Evolutionary conservation across 2,888 invertebrate species (phyloP), one percentile per base, ranked within the genome.

Genomic region (Caenorhabditis doughertyi): DNA sequence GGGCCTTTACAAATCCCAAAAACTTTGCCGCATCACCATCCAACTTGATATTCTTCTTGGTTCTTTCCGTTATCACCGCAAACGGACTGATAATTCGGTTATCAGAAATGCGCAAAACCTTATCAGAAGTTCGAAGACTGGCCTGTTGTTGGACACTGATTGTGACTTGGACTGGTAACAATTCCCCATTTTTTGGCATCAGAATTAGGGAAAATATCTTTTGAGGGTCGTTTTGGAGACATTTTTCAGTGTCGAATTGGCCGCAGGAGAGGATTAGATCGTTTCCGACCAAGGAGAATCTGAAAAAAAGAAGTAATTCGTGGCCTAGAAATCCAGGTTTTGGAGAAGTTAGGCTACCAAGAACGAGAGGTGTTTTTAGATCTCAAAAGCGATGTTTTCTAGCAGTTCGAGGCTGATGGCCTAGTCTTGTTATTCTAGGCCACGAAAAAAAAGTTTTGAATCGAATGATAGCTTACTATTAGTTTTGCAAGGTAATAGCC

Each of bases 41-140:
- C 21, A 82, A 25, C 42, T 39, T 44, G 16, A 77, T 67, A 3
- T 13, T 27, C 42, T 70, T 74, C 25, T 35, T 3, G 0, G 68
- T 74, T 51, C 73, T 65, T 49, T 82, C 82, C n/a, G 77, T 62
- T 1, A 82, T 67, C 47, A 87, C 81, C 0, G 81, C 84, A 39
- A 89, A 87, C 8, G 86, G 83, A 27, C 77, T 83, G 23, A 86
- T 77, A 8, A 88, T 79, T n/a, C 84, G 60, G 35, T 85, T 85
- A 58, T 88, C 84, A 3, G 79, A 79, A 13, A 89, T 81, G 29
- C 84, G 23, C 0, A 89, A 25, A 8, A 85, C 77, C 3, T 84
- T 62, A 53, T 88, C 88, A 7, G 87, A 83, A 16, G 85, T 71
- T 35, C 83, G 49, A 18, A 89, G 55, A 16, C 23, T 58, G 4